Conservation (phyloP, 1,140 invertebrate genomes). For the Papilio glaucus region DNA sequence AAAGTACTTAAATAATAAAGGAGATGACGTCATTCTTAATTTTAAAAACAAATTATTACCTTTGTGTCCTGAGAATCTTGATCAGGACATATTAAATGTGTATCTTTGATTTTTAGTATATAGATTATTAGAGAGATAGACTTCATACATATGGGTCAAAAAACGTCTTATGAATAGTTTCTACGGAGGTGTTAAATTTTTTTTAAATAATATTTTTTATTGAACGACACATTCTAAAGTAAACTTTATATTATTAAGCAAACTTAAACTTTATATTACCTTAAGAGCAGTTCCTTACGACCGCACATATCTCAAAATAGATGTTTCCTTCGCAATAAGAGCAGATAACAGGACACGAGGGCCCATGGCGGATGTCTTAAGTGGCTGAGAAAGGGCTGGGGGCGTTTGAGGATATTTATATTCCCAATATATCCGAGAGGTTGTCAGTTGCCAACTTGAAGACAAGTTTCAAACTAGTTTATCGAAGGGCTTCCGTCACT, state of each 20-base stretch:
- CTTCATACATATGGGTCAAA: too few relatives aligned
- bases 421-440: slow-evolving; percentile 61
- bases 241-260: too few relatives aligned
- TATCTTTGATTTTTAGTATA: too few relatives aligned
- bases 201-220: too few relatives aligned
- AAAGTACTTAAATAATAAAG: not conserved
- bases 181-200: too few relatives aligned
- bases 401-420: slow-evolving; percentile 60
- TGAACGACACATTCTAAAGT: not conserved
- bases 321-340: slow-evolving; percentile 53
- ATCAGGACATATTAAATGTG: too few relatives aligned
- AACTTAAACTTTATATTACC: slow-evolving; percentile 21
- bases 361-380: slow-evolving; percentile 57
- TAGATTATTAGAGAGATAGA: too few relatives aligned
- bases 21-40: too few relatives aligned
- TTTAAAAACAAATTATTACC: too few relatives aligned
- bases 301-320: slow-evolving; percentile 55
- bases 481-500: slow-evolving; percentile 47
- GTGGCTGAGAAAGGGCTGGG: slow-evolving; percentile 60
- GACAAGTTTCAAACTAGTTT: slow-evolving; percentile 52
- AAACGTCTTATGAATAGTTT: too few relatives aligned
- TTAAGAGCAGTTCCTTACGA: not conserved
- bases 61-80: too few relatives aligned
- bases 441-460: slow-evolving; percentile 46
- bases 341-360: slow-evolving; percentile 55